Base-by-base conservation (phyloP, 2,113 vertebrate genomes). In the Nothoprocta pentlandii region DNA sequence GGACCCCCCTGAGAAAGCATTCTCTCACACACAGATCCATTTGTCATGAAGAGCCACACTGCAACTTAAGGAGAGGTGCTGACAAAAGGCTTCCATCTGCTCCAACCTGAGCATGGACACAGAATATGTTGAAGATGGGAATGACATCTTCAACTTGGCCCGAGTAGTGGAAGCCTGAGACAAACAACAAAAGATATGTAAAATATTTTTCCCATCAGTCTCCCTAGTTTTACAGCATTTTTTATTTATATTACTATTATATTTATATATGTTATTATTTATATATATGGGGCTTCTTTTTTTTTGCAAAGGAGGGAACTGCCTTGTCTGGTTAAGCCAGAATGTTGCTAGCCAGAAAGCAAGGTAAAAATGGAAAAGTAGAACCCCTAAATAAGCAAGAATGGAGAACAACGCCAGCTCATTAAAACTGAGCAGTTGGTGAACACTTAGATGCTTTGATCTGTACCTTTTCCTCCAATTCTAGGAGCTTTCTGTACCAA, bases 31-130 rank as follows among this genome's bases (percentile, higher is more conserved):
- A 90, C 64, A 91, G 77, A 91, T 51, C 36, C 73, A 67, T 71
- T 93, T 85, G 71, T 71, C 85, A 91, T 8, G 47, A 89, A 83
- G 32, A 93, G 63, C 91, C 68, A 74, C 63, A 83, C 94, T 21
- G 76, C 61, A 89, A 71, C 71, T 89, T 83, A 94, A 78, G 68
- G 16, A 83, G 85, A 95, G 80, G 82, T 42, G 76, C 66, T 95
- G 80, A 93, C 92, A 92, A 71, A 95, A 95, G 68, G 80, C 30
- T 94, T 90, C 91, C 90, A 97, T 96, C 90, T 94, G 89, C 71
- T 91, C 39, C 47, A 12, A 53, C 79, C 76, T 75, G 42, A 78
- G 42, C 44, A 80, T 71, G 67, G 59, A 90, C 63, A 87, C 34
- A 41, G 76, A 78, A 3, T 74, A 90, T 56, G 64, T 1, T 92